Conservation (phyloP, 2,888 invertebrate genomes). For the Melieria omissa region DNA sequence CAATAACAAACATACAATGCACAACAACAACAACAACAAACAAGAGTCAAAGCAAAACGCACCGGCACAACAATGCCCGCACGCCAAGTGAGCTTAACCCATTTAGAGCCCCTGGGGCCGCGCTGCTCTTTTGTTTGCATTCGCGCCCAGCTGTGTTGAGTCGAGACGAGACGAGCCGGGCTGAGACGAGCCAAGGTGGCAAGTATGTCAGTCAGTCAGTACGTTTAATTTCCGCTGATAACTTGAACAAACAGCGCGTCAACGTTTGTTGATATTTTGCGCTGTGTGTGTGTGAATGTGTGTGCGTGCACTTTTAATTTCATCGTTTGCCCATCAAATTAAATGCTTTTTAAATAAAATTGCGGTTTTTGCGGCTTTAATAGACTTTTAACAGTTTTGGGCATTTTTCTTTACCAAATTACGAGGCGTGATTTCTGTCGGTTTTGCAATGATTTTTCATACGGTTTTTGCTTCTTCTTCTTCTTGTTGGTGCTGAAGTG, state of each 20-base stretch:
- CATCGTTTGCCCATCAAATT: constrained; percentile 25
- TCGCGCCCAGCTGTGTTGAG: no score
- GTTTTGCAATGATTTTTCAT: background rate
- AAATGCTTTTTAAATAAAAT: constrained; percentile 19
- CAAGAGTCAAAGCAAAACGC: background rate
- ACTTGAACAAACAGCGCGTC: no score
- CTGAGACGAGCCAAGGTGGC: no score
- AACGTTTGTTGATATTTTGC: background rate
- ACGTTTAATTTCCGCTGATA: no score
- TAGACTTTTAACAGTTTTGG: background rate
- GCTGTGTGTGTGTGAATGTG: background rate
- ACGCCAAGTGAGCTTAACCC: no score
- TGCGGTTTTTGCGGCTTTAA: background rate
- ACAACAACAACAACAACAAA: background rate
- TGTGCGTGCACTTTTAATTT: constrained; percentile 14
- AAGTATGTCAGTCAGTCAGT: no score
- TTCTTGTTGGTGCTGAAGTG: background rate
- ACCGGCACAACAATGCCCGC: no score
- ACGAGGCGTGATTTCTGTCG: no score
- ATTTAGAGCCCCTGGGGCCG: no score
- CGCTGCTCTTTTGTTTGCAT: no score
- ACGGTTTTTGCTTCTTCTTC: constrained; percentile 1
- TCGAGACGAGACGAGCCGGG: no score
- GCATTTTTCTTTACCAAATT: background rate
- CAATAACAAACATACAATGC: background rate